These are phyloP conservation scores for Spodoptera exigua DNA, from an alignment of 2,888 invertebrate species.

Conservation along the genomic window DNA sequence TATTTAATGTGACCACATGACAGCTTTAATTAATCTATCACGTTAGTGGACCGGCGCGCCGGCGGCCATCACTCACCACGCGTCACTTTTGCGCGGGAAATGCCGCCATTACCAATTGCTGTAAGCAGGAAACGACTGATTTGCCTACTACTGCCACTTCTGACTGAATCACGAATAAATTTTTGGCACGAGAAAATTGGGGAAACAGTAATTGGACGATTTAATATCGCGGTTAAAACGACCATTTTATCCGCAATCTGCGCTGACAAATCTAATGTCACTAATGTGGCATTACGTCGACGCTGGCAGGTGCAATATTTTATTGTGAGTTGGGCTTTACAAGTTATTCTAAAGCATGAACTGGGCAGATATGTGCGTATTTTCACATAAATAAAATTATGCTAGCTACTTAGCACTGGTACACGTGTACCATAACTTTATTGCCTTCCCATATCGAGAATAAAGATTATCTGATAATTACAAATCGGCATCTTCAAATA, in stretches of 20 bases:
- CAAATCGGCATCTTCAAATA: too few relatives aligned
- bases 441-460: too few relatives aligned
- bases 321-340: constrained; percentile 31
- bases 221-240: constrained; percentile 34
- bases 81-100: constrained; percentile 80
- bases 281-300: constrained; percentile 33
- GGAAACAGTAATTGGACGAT: constrained; percentile 56
- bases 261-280: constrained; percentile 12
- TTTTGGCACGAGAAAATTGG: constrained; percentile 72
- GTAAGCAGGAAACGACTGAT: constrained; percentile 82
- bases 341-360: constrained; percentile 27
- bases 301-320: constrained; percentile 31
- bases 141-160: constrained; percentile 65
- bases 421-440: too few relatives aligned
- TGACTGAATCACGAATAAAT: constrained; percentile 67
- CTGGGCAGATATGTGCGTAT: constrained; percentile 11
- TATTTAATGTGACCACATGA: constrained; percentile 52
- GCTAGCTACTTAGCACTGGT: too few relatives aligned
- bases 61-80: constrained; percentile 56
- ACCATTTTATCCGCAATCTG: constrained; percentile 9
- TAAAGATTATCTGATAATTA: too few relatives aligned
- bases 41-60: constrained; percentile 40
- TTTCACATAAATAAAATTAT: too few relatives aligned
- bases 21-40: constrained; percentile 54
- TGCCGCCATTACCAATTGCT: constrained; percentile 75